Percentiles rank a stretch among this genome's conserved stretches.
Evolutionary conservation across 2,113 vertebrate genomes (phyloP).

Genomic region (Heterotilapia buettikoferi): DNA sequence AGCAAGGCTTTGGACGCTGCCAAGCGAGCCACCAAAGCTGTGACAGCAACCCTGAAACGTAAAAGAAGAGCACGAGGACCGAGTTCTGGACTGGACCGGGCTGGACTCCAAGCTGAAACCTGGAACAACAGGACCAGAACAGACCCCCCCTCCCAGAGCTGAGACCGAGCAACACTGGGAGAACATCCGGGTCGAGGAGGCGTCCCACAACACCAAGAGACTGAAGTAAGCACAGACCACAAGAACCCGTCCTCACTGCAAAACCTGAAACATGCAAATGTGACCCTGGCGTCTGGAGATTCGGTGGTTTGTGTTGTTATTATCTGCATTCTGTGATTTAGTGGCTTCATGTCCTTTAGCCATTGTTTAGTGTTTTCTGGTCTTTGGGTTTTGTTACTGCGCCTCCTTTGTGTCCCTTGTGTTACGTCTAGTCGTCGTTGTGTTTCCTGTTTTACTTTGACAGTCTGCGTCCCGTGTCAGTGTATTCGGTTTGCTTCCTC

Average conservation of each 20-base stretch:
- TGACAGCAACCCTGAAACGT: rapidly evolving
- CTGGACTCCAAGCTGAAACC: neutral
- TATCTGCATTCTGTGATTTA: neutral
- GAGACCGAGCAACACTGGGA: neutral
- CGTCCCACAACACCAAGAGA: neutral
- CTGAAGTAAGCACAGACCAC: neutral
- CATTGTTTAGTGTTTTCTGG: neutral
- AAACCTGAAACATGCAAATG: neutral
- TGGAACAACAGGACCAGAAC: neutral
- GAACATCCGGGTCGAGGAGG: neutral
- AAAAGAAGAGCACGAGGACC: neutral
- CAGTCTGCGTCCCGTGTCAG: neutral
- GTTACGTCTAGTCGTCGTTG: rapidly evolving
- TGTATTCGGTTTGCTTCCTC: neutral
- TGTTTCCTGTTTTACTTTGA: neutral
- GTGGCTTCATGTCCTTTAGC: neutral
- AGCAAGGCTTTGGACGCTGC: rapidly evolving
- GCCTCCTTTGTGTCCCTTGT: neutral
- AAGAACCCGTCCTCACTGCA: neutral
- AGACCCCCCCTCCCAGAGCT: neutral
- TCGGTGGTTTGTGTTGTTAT: neutral
- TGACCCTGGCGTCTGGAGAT: neutral
- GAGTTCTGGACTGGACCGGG: neutral
- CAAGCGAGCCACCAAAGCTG: rapidly evolving
- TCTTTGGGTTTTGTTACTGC: neutral